Evolutionary conservation across 2,888 invertebrate species (phyloP), one percentile per base, ranked within the genome.

Genomic region (Deilephila elpenor): DNA sequence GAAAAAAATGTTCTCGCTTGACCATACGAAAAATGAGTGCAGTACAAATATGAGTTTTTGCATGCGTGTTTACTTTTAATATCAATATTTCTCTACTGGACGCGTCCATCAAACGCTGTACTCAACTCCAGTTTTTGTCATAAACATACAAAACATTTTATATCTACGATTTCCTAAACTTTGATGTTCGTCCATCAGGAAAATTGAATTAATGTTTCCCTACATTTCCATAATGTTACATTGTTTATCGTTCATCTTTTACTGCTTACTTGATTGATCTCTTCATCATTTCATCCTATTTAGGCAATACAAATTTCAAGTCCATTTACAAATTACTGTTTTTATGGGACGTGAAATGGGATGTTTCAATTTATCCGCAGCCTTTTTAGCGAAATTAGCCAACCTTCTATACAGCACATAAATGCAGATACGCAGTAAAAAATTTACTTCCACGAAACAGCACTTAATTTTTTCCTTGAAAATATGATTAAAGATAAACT

Each of bases 241-340:
- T 19, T 19, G n/a, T 32, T 70, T 56, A 34, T 56, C 29, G 19
- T 70, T 56, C n/a, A 56, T n/a, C 56, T n/a, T 56, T 56, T 56
- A 44, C n/a, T 56, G 19, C 6, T 19, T 56, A 56, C n/a, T 56
- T 56, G 56, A n/a, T 56, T 14, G 44, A 44, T 44, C 11, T 44
- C 2, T 44, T 44, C 11, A 44, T 44, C 44, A 44, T 44, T 44
- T 44, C 14, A 44, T 44, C 14, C 44, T 44, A 11, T 44, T 37
- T 44, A 11, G 3, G 11, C 4, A 44, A 44, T 44, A 14, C 44
- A 56, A 59, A 51, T 56, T 32, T 70, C 29, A 70, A 32, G 56
- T 32, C 70, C 56, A 56, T 56, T 70, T 70, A 70, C 19, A 70
- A 70, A 70, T 70, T 70, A 53, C 19, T 29, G 17, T 29, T 70